Evolutionary conservation across 2,797 vertebrate species (phyloP).

Genomic region (Telmatherina bonti): DNA sequence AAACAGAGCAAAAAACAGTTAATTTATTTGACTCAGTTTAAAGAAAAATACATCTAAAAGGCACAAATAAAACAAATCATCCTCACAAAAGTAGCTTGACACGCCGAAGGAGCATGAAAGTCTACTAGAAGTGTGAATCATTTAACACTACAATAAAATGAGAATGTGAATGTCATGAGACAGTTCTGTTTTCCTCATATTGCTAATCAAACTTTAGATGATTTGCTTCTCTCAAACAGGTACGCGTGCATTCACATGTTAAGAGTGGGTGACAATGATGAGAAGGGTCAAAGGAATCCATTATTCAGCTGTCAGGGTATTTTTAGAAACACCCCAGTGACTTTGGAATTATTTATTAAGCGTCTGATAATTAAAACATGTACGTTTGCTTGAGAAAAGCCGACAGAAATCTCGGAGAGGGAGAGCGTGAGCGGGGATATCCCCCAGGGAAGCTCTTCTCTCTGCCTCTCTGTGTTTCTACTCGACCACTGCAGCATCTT

Average conservation of each 20-base stretch:
- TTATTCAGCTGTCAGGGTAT: conserved; percentile 77
- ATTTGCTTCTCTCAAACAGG: conserved; percentile 16
- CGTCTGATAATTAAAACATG: conserved; percentile 82
- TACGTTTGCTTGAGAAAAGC: conserved; percentile 70
- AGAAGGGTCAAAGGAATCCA: conserved; percentile 75
- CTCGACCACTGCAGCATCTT: conserved; percentile 65
- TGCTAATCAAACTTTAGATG: conserved; percentile 32
- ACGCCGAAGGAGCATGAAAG: background rate
- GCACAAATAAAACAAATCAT: background rate
- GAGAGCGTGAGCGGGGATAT: conserved; percentile 55
- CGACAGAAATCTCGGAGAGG: conserved; percentile 67
- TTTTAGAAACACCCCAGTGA: conserved; percentile 75
- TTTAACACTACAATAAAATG: conserved; percentile 10
- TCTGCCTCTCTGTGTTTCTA: conserved; percentile 53
- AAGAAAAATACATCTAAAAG: background rate
- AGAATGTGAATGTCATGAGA: conserved; percentile 8
- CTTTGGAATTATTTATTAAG: conserved; percentile 83
- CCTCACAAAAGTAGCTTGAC: background rate
- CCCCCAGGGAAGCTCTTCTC: conserved; percentile 53
- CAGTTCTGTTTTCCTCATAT: conserved; percentile 1
- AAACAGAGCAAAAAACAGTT: background rate
- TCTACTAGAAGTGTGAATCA: background rate
- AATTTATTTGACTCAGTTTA: background rate
- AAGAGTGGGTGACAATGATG: conserved; percentile 65
- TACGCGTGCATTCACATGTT: background rate